A percentile compares a stretch with the other conserved stretches of the same genome.
Evolutionary conservation across 2,797 vertebrate species (phyloP).

Genomic region (Percopsis omiscomaycus): DNA sequence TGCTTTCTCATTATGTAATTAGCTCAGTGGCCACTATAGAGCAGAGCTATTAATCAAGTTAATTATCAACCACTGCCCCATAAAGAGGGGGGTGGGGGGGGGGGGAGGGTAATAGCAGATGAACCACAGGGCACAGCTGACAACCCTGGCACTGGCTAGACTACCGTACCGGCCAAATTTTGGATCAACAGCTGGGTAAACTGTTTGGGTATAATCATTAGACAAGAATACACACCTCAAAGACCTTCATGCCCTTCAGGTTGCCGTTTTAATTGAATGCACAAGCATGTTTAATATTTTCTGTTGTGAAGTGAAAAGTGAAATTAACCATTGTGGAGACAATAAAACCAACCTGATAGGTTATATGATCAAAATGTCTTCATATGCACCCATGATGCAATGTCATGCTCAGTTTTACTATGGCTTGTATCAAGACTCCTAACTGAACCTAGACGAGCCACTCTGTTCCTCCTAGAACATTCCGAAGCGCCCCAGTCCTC

Average conservation of each 20-base stretch:
- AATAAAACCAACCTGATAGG: no score
- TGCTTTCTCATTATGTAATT: slow-evolving; percentile 63
- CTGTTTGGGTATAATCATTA: neutral
- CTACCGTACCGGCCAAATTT: slow-evolving; percentile 1
- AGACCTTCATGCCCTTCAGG: neutral
- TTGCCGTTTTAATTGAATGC: no score
- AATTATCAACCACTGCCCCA: slow-evolving; percentile 60
- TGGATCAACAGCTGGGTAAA: slow-evolving; percentile 17
- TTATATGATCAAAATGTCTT: no score
- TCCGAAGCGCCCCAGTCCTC: slow-evolving; percentile 3
- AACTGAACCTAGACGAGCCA: no score
- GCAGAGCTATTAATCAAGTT: slow-evolving; percentile 61
- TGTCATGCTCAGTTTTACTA: no score
- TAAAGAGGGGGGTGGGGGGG: slow-evolving; percentile 23
- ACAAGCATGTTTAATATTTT: no score
- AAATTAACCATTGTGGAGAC: no score
- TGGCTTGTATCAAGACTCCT: no score
- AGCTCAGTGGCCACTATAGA: slow-evolving; percentile 49
- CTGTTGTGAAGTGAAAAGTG: no score
- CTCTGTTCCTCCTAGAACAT: no score
- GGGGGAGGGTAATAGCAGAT: slow-evolving; percentile 29
- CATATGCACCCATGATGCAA: no score
- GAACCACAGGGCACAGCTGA: slow-evolving; percentile 4
- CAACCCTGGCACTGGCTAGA: slow-evolving; percentile 31
- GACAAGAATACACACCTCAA: neutral